A percentile compares a stretch with the other conserved stretches of the same genome.
These are phyloP conservation scores for Sisyra terminalis DNA, from an alignment of 2,888 invertebrate species.

Conservation along the genomic window DNA sequence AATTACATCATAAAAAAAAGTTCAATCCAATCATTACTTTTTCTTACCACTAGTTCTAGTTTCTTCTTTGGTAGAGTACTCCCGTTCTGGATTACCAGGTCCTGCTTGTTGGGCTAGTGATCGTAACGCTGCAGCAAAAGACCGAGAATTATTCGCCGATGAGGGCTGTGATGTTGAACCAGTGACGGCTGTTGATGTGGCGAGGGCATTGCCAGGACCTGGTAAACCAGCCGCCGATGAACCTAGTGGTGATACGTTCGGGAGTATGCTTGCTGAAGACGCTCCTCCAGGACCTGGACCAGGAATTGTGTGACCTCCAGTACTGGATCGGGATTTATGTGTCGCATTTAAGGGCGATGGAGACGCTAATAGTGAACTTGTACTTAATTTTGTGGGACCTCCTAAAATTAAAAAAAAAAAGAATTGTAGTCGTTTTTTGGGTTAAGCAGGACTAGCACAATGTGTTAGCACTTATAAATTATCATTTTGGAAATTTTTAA, in stretches of 20 bases:
- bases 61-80: slow-evolving; percentile 6
- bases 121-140: slow-evolving; percentile 82
- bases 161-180: slow-evolving; percentile 24
- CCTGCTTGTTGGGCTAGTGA: slow-evolving; percentile 86
- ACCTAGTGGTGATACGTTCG: slow-evolving; percentile 8
- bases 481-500: neutral
- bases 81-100: slow-evolving; percentile 27
- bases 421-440: too few species aligned
- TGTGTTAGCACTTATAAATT: too few species aligned
- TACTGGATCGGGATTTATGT: slow-evolving; percentile 20
- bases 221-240: slow-evolving; percentile 4
- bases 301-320: slow-evolving; percentile 21
- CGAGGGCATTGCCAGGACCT: slow-evolving; percentile 9
- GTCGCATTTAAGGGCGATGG: slow-evolving; percentile 20
- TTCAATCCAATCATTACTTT: neutral
- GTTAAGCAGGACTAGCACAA: too few species aligned
- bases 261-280: slow-evolving; percentile 6
- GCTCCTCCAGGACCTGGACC: slow-evolving; percentile 27
- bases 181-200: slow-evolving; percentile 6
- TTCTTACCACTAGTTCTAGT: slow-evolving; percentile 2
- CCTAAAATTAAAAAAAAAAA: neutral
- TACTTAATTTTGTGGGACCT: slow-evolving; percentile 12
- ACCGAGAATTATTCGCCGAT: slow-evolving; percentile 35
- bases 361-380: slow-evolving; percentile 18
- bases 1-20: slow-evolving; percentile 1